phyloP scores from a whole-genome alignment of 1,140 invertebrate species.

The Lucilia cuprina region DNA sequence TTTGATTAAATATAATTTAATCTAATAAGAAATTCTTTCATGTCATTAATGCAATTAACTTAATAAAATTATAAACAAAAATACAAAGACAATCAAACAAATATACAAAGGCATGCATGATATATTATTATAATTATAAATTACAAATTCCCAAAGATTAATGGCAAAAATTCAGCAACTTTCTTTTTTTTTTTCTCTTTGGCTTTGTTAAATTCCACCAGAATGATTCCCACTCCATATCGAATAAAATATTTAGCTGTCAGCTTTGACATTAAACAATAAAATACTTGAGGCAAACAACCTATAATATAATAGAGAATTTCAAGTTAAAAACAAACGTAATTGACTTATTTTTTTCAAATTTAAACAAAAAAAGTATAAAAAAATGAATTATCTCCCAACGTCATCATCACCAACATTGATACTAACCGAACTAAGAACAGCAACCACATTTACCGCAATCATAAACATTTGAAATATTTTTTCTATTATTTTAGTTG shows the following conservation, averaged over 20 bases:
- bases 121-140: background rate
- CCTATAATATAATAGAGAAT: background rate
- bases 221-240: background rate
- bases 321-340: conserved; percentile 9
- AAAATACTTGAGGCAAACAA: conserved; percentile 1
- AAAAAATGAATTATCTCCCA: background rate
- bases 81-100: background rate
- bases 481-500: no score
- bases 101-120: background rate
- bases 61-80: background rate
- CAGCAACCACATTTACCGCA: no score
- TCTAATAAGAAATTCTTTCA: background rate
- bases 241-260: background rate
- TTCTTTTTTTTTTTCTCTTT: background rate
- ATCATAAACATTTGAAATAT: no score
- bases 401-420: background rate
- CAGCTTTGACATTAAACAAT: background rate
- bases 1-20: background rate
- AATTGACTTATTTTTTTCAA: background rate
- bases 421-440: no score
- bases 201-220: background rate
- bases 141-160: background rate
- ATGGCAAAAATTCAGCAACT: background rate
- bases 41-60: background rate
- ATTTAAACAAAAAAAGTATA: background rate